Conservation (phyloP, 2,888 invertebrate genomes). For the Andrena minutula region DNA sequence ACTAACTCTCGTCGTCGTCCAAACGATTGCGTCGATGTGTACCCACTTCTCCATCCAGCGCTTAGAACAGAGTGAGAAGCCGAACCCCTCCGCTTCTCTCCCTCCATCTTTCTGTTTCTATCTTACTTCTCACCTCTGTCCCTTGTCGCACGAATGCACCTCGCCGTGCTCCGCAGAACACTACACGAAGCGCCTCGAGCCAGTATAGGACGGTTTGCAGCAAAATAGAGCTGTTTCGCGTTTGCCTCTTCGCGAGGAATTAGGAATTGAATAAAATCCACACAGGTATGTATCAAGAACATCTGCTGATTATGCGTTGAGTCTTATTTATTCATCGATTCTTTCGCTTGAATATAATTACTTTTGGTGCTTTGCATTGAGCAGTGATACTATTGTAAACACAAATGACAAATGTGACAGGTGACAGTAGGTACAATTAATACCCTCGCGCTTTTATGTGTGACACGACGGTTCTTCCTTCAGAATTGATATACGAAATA, state of each 20-base stretch:
- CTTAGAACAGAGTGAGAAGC: slow-evolving; percentile 49
- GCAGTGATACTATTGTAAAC: not conserved
- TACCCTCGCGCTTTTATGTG: slow-evolving; percentile 33
- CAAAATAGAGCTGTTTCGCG: slow-evolving; percentile 43
- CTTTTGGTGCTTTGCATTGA: not conserved
- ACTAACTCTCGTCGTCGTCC: slow-evolving; percentile 51
- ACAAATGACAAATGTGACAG: not conserved
- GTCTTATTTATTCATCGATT: not conserved
- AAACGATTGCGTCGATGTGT: slow-evolving; percentile 69
- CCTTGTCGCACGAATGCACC: slow-evolving; percentile 69
- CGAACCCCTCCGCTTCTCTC: slow-evolving; percentile 43
- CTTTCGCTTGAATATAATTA: not conserved
- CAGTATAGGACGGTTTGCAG: slow-evolving; percentile 73
- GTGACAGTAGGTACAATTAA: slow-evolving; percentile 21
- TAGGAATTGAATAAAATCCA: slow-evolving; percentile 63
- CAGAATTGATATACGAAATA: not conserved
- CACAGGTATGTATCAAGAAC: slow-evolving; percentile 54
- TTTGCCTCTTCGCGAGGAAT: slow-evolving; percentile 59
- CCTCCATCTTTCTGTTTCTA: slow-evolving; percentile 52
- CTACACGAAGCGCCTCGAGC: slow-evolving; percentile 76
- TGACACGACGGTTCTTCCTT: not conserved
- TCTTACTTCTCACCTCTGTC: slow-evolving; percentile 59
- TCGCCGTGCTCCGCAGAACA: slow-evolving; percentile 72
- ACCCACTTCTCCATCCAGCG: slow-evolving; percentile 47
- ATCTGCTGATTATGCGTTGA: not conserved